Percentiles rank a stretch among this genome's conserved stretches.
Conservation (phyloP, 2,888 invertebrate species). For the Byasa hedistus region DNA sequence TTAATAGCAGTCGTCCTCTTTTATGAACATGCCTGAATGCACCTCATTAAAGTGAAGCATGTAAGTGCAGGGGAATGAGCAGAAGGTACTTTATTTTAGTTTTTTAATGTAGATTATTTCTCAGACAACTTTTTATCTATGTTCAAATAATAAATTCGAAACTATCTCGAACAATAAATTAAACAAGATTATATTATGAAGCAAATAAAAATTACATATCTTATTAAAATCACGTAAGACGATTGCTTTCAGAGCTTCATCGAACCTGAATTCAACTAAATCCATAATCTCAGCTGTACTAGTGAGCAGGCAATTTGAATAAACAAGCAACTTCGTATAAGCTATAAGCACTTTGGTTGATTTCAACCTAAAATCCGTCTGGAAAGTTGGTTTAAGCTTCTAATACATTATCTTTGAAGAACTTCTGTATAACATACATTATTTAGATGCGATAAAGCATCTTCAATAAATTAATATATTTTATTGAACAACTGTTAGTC, state of each 20-base stretch:
- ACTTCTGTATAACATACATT: background rate
- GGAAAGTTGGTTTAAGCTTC: constrained; percentile 3
- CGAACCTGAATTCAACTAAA: background rate
- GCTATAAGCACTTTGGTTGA: constrained; percentile 8
- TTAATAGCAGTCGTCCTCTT: constrained; percentile 5
- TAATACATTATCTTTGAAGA: background rate
- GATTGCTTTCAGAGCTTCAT: background rate
- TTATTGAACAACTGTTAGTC: no score
- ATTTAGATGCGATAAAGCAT: background rate
- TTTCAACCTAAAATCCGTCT: constrained; percentile 12
- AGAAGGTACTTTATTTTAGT: no score
- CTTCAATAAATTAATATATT: no score
- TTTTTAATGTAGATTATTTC: no score
- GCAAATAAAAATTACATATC: no score
- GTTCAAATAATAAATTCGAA: no score
- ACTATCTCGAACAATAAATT: no score
- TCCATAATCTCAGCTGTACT: constrained; percentile 4
- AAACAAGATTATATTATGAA: no score
- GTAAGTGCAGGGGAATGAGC: no score
- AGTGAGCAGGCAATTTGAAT: constrained; percentile 10
- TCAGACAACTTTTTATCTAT: no score
- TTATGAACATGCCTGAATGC: constrained; percentile 20
- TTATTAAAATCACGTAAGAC: no score
- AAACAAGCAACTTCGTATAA: constrained; percentile 3
- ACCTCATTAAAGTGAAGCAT: constrained; percentile 8